Evolutionary conservation across 1,140 invertebrate species (phyloP), one percentile per base, ranked within the genome.

Genomic region (Acromyrmex charruanus): DNA sequence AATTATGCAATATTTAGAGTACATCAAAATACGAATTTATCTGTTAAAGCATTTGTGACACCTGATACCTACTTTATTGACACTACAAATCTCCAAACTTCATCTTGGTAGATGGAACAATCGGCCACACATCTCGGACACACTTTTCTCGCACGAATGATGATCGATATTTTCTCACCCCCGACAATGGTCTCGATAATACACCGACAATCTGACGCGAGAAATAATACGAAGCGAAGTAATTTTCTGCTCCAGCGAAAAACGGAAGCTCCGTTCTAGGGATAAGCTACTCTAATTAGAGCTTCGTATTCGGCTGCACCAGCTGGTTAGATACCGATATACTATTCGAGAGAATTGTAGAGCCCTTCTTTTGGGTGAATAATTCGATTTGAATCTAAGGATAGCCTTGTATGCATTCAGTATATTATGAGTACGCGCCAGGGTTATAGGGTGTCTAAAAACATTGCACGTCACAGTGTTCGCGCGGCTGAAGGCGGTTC

Each of bases 51-150:
- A 69, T 69, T 69, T 18, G n/a, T 51, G 66, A 14, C 14, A 51
- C 6, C 14, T 81, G 89, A 89, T 89, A 91, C 55, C 65, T 79
- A 85, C 79, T 87, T 91, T 91, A 90, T 91, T 90, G 90, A 91
- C 89, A 90, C 89, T 91, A 91, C 85, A 91, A 91, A 91, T 16
- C 90, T 10, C 7, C 9, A 10, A 44, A 44, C 39, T 77, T 71
- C 75, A 87, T 81, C 77, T 88, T 86, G 74, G 21, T 58, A 39
- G 80, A 72, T 59, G 71, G 71, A 72, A 74, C 80, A 75, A 74
- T 77, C 59, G 82, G 49, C 12, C 55, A 51, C 77, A 55, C 31
- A 75, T 49, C 65, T 86, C 74, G 59, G 75, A 63, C 59, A 77
- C 71, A 65, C 59, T 75, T 89, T 79, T 87, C 63, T 81, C 84